Evolutionary conservation across 2,888 invertebrate species (phyloP).

Genomic region (Dolomedes plantarius): DNA sequence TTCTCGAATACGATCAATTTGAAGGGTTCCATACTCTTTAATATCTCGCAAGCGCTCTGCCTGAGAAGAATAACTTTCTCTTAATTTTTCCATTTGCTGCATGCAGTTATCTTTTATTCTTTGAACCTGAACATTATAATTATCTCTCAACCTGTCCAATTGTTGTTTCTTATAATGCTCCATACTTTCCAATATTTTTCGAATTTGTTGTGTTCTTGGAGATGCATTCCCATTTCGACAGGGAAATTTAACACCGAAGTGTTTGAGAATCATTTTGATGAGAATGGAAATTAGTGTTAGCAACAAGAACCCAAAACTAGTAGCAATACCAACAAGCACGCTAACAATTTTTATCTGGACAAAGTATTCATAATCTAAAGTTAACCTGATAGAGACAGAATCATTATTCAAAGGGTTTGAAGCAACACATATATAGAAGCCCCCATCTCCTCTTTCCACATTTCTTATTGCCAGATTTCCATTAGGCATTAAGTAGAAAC

Average conservation of each 20-base stretch:
- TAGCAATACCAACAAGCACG: slow-evolving; percentile 86
- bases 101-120: slow-evolving; percentile 94
- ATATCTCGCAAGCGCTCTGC: slow-evolving; percentile 90
- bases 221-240: slow-evolving; percentile 84
- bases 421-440: slow-evolving; percentile 87
- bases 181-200: slow-evolving; percentile 91
- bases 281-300: slow-evolving; percentile 88
- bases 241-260: slow-evolving; percentile 72
- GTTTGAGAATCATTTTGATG: slow-evolving; percentile 79
- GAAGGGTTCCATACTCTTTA: slow-evolving; percentile 89
- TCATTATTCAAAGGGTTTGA: slow-evolving; percentile 88
- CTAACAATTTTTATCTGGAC: slow-evolving; percentile 89
- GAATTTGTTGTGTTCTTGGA: slow-evolving; percentile 88
- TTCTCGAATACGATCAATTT: slow-evolving; percentile 89
- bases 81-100: slow-evolving; percentile 95
- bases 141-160: slow-evolving; percentile 90
- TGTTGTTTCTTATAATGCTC: slow-evolving; percentile 93
- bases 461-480: slow-evolving; percentile 63
- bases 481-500: slow-evolving; percentile 67
- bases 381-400: slow-evolving; percentile 85
- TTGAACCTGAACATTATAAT: slow-evolving; percentile 93
- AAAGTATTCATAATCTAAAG: slow-evolving; percentile 90
- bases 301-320: slow-evolving; percentile 87
- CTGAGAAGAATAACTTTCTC: slow-evolving; percentile 92
- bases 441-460: slow-evolving; percentile 62